Evolutionary conservation across 2,888 invertebrate genomes (phyloP).

Genomic region (Sinotaia quadrata): DNA sequence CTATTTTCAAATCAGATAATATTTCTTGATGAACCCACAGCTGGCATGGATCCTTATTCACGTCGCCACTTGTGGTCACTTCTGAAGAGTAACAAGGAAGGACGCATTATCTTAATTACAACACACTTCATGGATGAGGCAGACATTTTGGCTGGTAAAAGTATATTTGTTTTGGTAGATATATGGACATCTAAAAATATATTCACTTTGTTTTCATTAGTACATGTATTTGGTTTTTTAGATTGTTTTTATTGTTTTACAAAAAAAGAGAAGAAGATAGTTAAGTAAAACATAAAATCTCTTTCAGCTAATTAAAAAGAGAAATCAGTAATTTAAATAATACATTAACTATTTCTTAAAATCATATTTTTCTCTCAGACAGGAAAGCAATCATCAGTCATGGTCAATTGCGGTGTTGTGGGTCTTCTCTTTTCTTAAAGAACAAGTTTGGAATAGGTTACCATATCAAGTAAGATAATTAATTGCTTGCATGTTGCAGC

Average conservation of each 20-base stretch:
- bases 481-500: too few relatives aligned
- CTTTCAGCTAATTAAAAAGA: too few relatives aligned
- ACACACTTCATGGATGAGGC: slow-evolving; percentile 94
- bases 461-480: slow-evolving; percentile 84
- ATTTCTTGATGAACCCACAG: slow-evolving; percentile 88
- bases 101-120: slow-evolving; percentile 80
- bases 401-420: slow-evolving; percentile 85
- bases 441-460: slow-evolving; percentile 91
- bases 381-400: slow-evolving; percentile 89
- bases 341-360: too few relatives aligned
- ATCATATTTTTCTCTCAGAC: too few relatives aligned
- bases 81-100: slow-evolving; percentile 82
- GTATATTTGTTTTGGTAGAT: background rate
- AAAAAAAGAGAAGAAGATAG: background rate
- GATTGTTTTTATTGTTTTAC: background rate
- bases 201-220: too few relatives aligned
- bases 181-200: too few relatives aligned
- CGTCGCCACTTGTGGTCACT: slow-evolving; percentile 87
- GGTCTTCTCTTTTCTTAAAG: slow-evolving; percentile 88
- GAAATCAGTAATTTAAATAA: too few relatives aligned
- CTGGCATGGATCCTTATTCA: slow-evolving; percentile 89
- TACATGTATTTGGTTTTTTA: background rate
- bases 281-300: too few relatives aligned
- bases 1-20: too few relatives aligned
- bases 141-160: slow-evolving; percentile 81